phyloP scores from a whole-genome alignment of 2,113 vertebrate genomes.

The Vidua macroura region DNA sequence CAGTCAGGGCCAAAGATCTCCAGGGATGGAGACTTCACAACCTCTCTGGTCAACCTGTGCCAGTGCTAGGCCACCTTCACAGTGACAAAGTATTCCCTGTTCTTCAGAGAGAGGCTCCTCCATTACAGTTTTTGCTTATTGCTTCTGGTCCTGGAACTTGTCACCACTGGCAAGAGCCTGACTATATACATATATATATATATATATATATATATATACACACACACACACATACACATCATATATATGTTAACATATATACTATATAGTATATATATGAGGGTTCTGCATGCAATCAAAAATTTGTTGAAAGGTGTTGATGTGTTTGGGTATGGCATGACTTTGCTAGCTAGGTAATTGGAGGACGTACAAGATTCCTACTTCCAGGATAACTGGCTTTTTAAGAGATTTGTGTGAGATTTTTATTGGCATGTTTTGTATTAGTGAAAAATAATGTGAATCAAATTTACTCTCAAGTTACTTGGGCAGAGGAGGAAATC shows the following conservation, averaged over 20 bases:
- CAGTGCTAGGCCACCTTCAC: not conserved
- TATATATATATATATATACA: fast-evolving
- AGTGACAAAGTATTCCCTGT: not conserved
- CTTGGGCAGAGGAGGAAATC: not conserved
- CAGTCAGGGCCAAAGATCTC: not conserved
- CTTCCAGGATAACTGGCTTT: not conserved
- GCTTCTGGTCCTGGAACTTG: not conserved
- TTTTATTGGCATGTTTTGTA: not conserved
- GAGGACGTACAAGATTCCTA: fast-evolving
- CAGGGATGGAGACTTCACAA: not conserved
- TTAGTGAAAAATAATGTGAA: not conserved
- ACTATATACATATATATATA: fast-evolving
- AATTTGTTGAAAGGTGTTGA: not conserved
- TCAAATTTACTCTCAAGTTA: not conserved
- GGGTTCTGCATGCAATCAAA: not conserved
- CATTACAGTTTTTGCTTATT: not conserved
- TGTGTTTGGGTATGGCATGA: not conserved
- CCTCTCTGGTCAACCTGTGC: not conserved
- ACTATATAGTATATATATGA: too few relatives aligned
- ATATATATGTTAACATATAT: not conserved
- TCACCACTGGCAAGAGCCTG: not conserved
- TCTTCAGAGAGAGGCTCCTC: not conserved
- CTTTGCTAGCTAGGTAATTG: not conserved
- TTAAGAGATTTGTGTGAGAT: not conserved
- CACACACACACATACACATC: too few relatives aligned